Evolutionary conservation across 2,888 invertebrate genomes (phyloP), one percentile per base, ranked within the genome.

Genomic region (Xanthostigma xanthostigma): DNA sequence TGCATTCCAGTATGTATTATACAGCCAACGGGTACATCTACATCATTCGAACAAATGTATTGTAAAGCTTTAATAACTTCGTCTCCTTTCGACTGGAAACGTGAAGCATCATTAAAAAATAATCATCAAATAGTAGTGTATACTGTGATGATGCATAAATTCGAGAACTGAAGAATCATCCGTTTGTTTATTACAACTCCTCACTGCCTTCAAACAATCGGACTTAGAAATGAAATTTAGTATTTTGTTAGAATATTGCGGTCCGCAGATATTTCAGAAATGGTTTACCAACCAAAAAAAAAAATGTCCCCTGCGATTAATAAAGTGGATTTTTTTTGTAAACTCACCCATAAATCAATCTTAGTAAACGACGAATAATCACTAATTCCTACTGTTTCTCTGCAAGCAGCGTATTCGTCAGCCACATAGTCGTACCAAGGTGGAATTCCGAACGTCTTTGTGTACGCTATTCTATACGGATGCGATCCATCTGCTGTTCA

Each of bases 1-100:
- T 96, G 95, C 95, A 97, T 95, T 53, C 97, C 97, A 0, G 95
- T 95, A 66, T 96, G 96, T 52, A 95, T 91, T 55, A 96, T 90
- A 59, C 87, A 83, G 33, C 94, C 95, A 3, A 92, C 75, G 0
- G 93, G 88, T 2, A 93, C 89, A 64, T 97, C 93, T 9, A 97
- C 90, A 65, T 97, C 86, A 63, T 96, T 96, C 2, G 95, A 94
- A 63, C 97, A 97, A 34, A 97, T 68, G 65, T 86, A 89, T 66
- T 97, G 96, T 12, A 97, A 72, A 44, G 86, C 76, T 48, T 90
- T 81, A 0, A 95, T 86, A 1, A 93, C 92, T 69, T 95, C 94
- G 40, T 73, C 75, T 1, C 86, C 88, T 64, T 85, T 84, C 0
- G 93, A 91, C 85, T 85, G 63, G 41, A 66, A 62, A 53, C 36